These are phyloP conservation scores for Drosophila grimshawi DNA, from an alignment of 1,140 invertebrate species.

Conservation along the genomic window DNA sequence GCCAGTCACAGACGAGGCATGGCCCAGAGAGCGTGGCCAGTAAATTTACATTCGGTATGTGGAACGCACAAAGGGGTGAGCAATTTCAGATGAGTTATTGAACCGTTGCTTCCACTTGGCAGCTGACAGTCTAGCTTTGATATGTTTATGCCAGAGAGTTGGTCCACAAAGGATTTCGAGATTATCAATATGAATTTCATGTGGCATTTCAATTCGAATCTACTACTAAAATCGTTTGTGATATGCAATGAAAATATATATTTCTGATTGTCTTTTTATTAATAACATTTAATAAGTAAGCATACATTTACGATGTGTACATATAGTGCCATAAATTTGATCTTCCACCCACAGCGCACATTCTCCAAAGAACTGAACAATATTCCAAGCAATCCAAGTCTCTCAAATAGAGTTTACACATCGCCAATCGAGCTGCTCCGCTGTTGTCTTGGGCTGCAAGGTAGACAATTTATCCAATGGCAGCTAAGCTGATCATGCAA, in stretches of 20 bases:
- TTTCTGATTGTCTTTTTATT: too few species aligned
- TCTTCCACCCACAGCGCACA: too few species aligned
- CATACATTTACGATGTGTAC: too few species aligned
- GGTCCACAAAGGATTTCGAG: neutral
- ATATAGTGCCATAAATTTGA: too few species aligned
- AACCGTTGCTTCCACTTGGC: constrained; percentile 33
- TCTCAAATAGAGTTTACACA: too few species aligned
- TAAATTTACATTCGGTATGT: constrained; percentile 42
- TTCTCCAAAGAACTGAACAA: too few species aligned
- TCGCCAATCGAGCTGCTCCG: neutral
- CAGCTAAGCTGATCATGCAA: constrained; percentile 27
- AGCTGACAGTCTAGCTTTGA: constrained; percentile 41
- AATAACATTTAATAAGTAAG: too few species aligned
- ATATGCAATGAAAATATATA: too few species aligned
- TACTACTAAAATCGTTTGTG: too few species aligned
- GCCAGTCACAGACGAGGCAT: neutral
- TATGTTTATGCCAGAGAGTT: constrained; percentile 30
- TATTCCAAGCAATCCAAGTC: too few species aligned
- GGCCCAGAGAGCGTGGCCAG: constrained; percentile 24
- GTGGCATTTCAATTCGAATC: neutral
- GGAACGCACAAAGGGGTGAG: constrained; percentile 36
- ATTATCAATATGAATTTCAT: neutral
- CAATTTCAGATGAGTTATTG: constrained; percentile 44
- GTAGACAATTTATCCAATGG: neutral
- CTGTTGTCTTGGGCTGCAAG: neutral